phyloP scores from a whole-genome alignment of 2,113 vertebrate genomes.

The Deroptyus accipitrinus region DNA sequence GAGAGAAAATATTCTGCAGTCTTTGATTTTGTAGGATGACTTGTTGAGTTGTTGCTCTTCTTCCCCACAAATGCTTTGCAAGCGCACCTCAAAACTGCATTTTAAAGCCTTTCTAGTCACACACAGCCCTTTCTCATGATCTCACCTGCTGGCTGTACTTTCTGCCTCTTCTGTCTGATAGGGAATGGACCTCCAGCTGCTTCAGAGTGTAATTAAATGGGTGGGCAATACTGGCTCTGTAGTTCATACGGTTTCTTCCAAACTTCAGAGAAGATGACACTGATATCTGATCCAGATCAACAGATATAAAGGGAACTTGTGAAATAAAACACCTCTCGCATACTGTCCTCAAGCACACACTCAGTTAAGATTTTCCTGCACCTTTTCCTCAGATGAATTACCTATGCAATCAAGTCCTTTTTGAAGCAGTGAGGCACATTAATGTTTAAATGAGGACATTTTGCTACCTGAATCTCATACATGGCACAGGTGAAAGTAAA shows the following conservation, averaged over 20 bases:
- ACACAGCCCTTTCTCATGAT: neutral
- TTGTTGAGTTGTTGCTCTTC: neutral
- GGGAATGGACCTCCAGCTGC: constrained; percentile 66
- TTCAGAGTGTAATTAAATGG: constrained; percentile 73
- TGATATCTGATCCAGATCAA: constrained; percentile 54
- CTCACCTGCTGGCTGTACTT: constrained; percentile 76
- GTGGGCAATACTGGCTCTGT: constrained; percentile 70
- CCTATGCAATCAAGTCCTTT: neutral
- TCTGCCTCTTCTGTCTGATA: constrained; percentile 56
- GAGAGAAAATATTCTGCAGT: neutral
- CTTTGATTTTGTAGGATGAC: neutral
- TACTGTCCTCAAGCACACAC: neutral
- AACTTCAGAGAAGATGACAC: constrained; percentile 71
- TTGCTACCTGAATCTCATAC: neutral
- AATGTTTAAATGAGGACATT: neutral
- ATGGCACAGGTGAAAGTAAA: neutral
- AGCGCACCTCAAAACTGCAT: neutral
- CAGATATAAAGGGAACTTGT: neutral
- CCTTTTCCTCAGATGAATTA: neutral
- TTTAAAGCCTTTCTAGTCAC: neutral
- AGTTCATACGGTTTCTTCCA: constrained; percentile 54
- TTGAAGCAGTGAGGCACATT: neutral
- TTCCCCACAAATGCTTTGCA: neutral
- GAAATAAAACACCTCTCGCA: neutral
- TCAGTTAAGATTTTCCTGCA: neutral